These are phyloP conservation scores for Drosophila punjabiensis DNA, from an alignment of 1,140 invertebrate species.

Conservation along the genomic window DNA sequence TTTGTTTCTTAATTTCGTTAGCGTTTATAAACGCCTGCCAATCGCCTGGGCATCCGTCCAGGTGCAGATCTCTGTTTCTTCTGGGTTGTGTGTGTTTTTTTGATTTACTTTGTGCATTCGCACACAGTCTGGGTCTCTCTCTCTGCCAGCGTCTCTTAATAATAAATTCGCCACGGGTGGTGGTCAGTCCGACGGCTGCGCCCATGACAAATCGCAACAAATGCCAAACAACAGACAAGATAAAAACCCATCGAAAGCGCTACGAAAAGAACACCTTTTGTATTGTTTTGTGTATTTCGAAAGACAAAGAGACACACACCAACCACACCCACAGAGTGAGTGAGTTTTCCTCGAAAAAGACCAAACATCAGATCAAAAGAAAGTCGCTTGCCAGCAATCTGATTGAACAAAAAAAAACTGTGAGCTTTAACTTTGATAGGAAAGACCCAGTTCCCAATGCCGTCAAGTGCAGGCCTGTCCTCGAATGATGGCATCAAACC, in stretches of 20 bases:
- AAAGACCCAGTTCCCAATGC: constrained; percentile 20
- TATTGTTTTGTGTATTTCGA: constrained; percentile 6
- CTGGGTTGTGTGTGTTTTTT: constrained; percentile 26
- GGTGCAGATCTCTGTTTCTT: constrained; percentile 43
- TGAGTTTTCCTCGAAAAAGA: constrained; percentile 41
- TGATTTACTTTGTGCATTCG: constrained; percentile 44
- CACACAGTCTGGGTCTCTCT: constrained; percentile 25
- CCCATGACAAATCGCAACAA: constrained; percentile 72
- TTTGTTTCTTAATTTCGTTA: constrained; percentile 26
- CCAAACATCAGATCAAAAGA: constrained; percentile 6
- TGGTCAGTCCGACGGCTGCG: constrained; percentile 40
- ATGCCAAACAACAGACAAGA: constrained; percentile 65
- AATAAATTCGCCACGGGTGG: constrained; percentile 71
- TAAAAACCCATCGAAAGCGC: constrained; percentile 51
- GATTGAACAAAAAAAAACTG: constrained; percentile 12
- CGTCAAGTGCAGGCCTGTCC: constrained; percentile 29
- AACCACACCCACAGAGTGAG: constrained; percentile 26
- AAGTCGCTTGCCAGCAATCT: constrained; percentile 17
- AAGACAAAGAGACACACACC: constrained; percentile 23
- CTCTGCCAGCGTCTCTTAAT: constrained; percentile 51
- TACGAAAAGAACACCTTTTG: constrained; percentile 56
- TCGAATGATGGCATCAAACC: constrained; percentile 22
- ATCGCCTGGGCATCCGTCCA: constrained; percentile 45
- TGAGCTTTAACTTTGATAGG: constrained; percentile 20
- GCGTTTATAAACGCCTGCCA: constrained; percentile 23